These are phyloP conservation scores for Leucosticte australis DNA, from an alignment of 2,113 vertebrate genomes.

Conservation along the genomic window DNA sequence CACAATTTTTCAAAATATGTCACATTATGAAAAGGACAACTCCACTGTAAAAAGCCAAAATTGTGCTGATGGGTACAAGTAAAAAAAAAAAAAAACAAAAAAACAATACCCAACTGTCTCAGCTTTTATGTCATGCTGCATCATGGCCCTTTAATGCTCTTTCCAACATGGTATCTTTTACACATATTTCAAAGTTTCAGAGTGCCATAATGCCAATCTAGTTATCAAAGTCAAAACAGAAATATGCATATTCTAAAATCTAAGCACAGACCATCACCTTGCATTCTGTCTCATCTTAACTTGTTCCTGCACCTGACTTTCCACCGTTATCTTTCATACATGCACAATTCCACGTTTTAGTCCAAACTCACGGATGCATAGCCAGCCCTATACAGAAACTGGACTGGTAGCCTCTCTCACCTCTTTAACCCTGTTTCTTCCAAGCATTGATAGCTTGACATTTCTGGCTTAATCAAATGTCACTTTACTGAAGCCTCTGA, in stretches of 20 bases:
- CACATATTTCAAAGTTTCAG: not conserved
- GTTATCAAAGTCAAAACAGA: not conserved
- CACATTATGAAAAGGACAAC: not conserved
- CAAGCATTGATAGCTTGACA: not conserved
- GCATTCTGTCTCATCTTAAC: not conserved
- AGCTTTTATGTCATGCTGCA: not conserved
- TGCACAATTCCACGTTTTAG: not conserved
- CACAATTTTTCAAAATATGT: not conserved
- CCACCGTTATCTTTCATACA: not conserved
- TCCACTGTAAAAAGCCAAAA: not conserved
- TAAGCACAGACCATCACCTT: not conserved
- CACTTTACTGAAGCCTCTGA: not conserved
- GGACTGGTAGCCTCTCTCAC: not conserved
- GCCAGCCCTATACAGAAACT: not conserved
- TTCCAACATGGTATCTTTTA: not conserved
- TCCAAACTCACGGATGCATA: not conserved
- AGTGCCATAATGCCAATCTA: not conserved
- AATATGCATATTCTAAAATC: not conserved
- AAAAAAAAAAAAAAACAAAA: not conserved
- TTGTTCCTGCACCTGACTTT: rapidly evolving
- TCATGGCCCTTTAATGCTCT: not conserved
- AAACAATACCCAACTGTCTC: not conserved
- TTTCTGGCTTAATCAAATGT: slow-evolving; percentile 15
- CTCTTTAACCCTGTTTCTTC: not conserved
- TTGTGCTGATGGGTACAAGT: rapidly evolving